A percentile compares a stretch with the other conserved stretches of the same genome.
These are phyloP conservation scores for Sebastes iracundus DNA, from an alignment of 2,797 vertebrate species.

Conservation along the genomic window DNA sequence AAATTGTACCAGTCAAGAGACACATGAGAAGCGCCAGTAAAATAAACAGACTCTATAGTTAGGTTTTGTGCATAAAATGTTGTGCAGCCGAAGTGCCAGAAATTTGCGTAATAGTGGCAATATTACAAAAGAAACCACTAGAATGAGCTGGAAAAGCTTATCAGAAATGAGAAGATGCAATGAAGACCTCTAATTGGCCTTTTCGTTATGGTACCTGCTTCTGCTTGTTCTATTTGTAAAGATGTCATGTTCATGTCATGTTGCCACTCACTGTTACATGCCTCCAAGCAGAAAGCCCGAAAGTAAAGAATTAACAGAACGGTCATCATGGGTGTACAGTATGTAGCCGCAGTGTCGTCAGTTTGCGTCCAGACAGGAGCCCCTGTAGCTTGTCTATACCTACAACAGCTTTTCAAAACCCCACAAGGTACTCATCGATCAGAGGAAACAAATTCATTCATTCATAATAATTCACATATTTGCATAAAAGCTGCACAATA, in stretches of 20 bases:
- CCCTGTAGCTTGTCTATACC: background rate
- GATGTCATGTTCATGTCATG: background rate
- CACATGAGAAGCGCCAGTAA: background rate
- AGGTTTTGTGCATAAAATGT: background rate
- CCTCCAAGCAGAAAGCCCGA: background rate
- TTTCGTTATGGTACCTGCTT: background rate
- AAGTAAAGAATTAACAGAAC: background rate
- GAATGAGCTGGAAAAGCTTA: background rate
- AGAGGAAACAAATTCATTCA: background rate
- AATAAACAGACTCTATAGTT: background rate
- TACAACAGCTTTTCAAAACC: background rate
- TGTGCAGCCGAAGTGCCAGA: background rate
- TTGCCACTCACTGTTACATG: background rate
- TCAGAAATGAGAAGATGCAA: background rate
- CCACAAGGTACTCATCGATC: background rate
- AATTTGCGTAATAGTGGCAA: background rate
- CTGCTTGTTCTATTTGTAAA: background rate
- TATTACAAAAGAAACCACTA: background rate
- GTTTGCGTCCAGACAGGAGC: background rate
- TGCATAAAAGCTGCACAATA: background rate
- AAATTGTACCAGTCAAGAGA: background rate
- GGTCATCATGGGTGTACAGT: background rate
- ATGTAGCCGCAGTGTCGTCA: background rate
- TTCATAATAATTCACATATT: background rate
- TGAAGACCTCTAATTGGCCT: background rate